Base-by-base conservation (phyloP, 2,113 vertebrate species). In the Solea solea region DNA sequence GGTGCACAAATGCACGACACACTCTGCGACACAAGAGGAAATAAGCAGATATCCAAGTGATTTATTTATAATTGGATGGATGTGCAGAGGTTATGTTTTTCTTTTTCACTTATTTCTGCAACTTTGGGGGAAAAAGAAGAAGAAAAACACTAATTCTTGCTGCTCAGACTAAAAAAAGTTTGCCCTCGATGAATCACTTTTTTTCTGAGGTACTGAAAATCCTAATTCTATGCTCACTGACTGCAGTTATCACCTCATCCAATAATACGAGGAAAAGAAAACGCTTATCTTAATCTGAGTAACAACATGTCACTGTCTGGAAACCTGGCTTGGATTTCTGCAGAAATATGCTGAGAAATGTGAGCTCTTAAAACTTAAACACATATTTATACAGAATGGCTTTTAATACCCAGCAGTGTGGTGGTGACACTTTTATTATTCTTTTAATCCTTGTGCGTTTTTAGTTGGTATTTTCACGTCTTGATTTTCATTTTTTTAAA, bases 191-290 rank as follows among this genome's bases (percentile, higher is more conserved):
- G 52, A 57, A 28, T 48, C 12, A 13, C 12, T 69, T 55, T 73
- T 57, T 25, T 42, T 53, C 28, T 69, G 60, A 67, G 44, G 62
- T 9, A 5, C 25, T n/a, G 49, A 77, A 70, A 76, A 77, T 79
- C 70, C 74, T 67, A 69, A 84, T 86, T 83, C 80, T 44, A 66
- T 74, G 65, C 84, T 89, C 64, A 51, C 49, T 85, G 84, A 86
- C 66, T 88, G 21, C 48, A 68, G 49, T 72, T 77, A 82, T 80
- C 78, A 53, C 49, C 45, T 9, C 57, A 74, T 80, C 57, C 57
- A 70, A 59, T 54, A 63, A 69, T 60, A 59, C 6, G 14, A 21
- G 12, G 61, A 63, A 57, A 62, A 62, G 50, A 54, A 54, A 59
- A 15, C 16, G 55, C 50, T 74, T 59, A 86, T 83, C 78, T 74